Evolutionary conservation across 2,113 vertebrate species (phyloP), one percentile per base, ranked within the genome.

Genomic region (Oryzias javanicus): DNA sequence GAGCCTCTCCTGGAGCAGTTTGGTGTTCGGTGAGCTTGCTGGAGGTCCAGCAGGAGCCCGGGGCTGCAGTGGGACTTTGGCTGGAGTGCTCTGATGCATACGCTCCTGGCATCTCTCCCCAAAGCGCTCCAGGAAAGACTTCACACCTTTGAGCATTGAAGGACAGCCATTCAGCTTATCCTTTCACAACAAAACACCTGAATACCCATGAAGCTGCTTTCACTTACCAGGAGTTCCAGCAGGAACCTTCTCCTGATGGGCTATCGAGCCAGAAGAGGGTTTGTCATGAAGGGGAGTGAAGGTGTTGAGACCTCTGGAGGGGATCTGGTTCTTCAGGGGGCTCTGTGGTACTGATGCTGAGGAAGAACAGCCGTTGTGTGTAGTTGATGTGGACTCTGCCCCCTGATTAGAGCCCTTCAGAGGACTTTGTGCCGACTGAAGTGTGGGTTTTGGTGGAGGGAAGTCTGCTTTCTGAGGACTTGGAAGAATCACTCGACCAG

Each of bases 71-170:
- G 35, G 53, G 35, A 50, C 79, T 19, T 25, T 76, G 3, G 85
- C 64, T 40, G 86, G 80, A 22, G 94, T 91, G 63, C 85, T 90
- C 19, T 42, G 88, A 49, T 67, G 71, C 6, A 60, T 87, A 6
- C 77, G 91, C 52, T 98, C 92, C 56, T 94, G 93, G 76, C 93
- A 95, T 66, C 78, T 85, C 60, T 98, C 95, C 44, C 91, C 95
- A 89, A 98, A 98, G 48, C 93, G 94, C 79, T 96, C 95, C 88
- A 96, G 87, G 74, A 98, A 98, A 61, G 94, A 92, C 69, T 97
- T 98, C 20, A 96, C 94, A 72, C 90, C 95, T 68, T 64, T 64
- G 65, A 7, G 25, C 2, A n/a, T 18, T 3, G 1, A 46, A 8
- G 10, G 1, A 15, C n/a, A 46, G 5, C 1, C 10, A 47, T 47